phyloP scores from a whole-genome alignment of 2,113 vertebrate genomes.

The Oncorhynchus tshawytscha region DNA sequence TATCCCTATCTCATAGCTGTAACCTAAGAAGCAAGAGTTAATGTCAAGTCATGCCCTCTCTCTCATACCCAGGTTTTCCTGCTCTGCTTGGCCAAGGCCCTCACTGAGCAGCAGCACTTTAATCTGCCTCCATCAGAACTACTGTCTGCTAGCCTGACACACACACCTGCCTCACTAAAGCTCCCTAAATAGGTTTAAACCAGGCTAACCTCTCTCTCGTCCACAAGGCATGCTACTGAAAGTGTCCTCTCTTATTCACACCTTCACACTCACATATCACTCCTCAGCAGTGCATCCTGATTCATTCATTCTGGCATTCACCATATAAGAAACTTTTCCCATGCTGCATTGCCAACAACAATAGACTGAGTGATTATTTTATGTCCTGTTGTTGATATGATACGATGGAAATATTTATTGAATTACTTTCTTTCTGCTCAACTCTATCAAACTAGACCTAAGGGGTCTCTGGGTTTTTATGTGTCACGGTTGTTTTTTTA shows the following conservation, averaged over 20 bases:
- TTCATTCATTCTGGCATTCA: background rate
- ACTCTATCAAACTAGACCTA: background rate
- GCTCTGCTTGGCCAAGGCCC: background rate
- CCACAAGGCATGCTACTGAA: background rate
- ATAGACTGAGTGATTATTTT: background rate
- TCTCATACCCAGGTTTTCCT: background rate
- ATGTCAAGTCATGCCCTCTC: background rate
- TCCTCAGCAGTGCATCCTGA: background rate
- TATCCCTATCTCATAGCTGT: background rate
- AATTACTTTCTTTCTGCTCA: background rate
- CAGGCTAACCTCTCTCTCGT: background rate
- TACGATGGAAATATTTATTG: background rate
- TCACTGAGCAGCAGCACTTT: background rate
- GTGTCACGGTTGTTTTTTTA: background rate
- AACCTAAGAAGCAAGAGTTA: constrained; percentile 9
- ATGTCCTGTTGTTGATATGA: background rate
- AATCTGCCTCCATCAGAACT: background rate
- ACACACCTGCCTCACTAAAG: background rate
- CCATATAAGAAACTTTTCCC: background rate
- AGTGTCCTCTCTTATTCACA: background rate
- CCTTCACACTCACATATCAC: background rate
- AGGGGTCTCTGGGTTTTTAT: background rate
- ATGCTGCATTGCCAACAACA: constrained; percentile 3
- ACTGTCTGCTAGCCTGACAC: background rate
- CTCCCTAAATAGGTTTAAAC: background rate